Evolutionary conservation across 1,140 invertebrate genomes (phyloP).

Genomic region (Drosophila kurseongensis): DNA sequence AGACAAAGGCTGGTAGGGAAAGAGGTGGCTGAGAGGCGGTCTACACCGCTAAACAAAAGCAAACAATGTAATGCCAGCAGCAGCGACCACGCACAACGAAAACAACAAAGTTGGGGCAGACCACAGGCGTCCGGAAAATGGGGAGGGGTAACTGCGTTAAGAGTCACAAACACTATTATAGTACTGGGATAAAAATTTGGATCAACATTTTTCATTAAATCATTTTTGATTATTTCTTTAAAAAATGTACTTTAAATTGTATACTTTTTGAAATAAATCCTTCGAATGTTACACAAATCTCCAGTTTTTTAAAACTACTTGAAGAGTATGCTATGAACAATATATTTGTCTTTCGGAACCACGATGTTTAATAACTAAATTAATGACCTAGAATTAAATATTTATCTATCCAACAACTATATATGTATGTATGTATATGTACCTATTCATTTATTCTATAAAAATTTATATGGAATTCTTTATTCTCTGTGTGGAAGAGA

Average conservation of each 20-base stretch:
- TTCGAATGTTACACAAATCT: too few relatives aligned
- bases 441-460: neutral
- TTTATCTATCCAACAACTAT: neutral
- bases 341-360: too few relatives aligned
- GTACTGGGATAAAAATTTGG: neutral
- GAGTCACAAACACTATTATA: conserved; percentile 4
- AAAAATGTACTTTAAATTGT: too few relatives aligned
- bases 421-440: too few relatives aligned
- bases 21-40: conserved; percentile 2
- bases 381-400: neutral
- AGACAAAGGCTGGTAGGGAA: conserved; percentile 4
- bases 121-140: conserved; percentile 33
- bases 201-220: too few relatives aligned
- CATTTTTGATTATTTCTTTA: too few relatives aligned
- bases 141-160: neutral
- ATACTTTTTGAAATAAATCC: too few relatives aligned
- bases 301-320: neutral
- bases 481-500: conserved; percentile 11
- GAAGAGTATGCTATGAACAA: too few relatives aligned
- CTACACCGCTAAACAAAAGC: conserved; percentile 63
- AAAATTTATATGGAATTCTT: conserved; percentile 6
- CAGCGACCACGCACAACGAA: conserved; percentile 58
- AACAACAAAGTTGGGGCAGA: conserved; percentile 52
- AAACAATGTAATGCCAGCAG: conserved; percentile 77
- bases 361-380: neutral